A percentile compares a stretch with the other conserved stretches of the same genome.
phyloP scores from a whole-genome alignment of 2,888 invertebrate species.

The Macaria liturata region DNA sequence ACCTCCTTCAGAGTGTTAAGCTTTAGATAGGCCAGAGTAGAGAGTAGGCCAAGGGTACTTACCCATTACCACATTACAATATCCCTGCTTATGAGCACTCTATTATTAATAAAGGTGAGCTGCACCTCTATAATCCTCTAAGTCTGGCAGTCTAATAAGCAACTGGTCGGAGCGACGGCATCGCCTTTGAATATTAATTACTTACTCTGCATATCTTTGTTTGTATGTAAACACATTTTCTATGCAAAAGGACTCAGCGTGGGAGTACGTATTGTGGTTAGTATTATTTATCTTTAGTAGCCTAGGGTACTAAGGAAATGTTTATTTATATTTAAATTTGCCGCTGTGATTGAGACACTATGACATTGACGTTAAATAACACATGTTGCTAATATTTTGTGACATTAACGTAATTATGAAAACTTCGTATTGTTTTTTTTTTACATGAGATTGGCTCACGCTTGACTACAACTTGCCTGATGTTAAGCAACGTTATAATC shows the following conservation, averaged over 20 bases:
- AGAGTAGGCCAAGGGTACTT: neutral
- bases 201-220: constrained; percentile 13
- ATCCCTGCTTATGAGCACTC: constrained; percentile 19
- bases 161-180: constrained; percentile 31
- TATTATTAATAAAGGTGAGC: constrained; percentile 23
- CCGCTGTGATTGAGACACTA: no score
- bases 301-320: no score
- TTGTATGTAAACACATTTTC: constrained; percentile 7
- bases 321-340: no score
- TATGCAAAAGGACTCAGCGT: neutral
- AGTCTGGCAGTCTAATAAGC: constrained; percentile 21
- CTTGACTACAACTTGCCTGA: no score
- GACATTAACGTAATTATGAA: no score
- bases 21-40: neutral
- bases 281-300: no score
- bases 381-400: no score
- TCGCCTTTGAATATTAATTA: constrained; percentile 41
- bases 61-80: constrained; percentile 11
- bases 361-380: no score
- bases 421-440: no score
- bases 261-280: neutral
- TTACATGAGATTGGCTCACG: no score
- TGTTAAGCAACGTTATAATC: no score
- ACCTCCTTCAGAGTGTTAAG: no score
- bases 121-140: constrained; percentile 27